Base-by-base conservation (phyloP, 2,113 vertebrate genomes). In the Epinephelus moara region DNA sequence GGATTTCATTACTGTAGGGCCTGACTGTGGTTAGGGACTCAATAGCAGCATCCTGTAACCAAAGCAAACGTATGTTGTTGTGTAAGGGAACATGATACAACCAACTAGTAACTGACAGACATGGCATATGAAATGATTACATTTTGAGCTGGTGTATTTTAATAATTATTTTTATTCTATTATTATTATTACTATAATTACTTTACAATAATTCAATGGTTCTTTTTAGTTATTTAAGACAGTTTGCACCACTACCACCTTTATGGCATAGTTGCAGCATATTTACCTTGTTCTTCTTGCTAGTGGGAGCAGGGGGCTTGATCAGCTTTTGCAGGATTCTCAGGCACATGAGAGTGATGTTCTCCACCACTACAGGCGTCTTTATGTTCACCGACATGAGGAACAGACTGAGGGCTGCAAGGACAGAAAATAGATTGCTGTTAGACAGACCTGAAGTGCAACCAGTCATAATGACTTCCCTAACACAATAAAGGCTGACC, bases 371-470 rank as follows among this genome's bases (percentile, higher is more conserved):
- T 25, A 99, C 98, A 0, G 98, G 98, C 0, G 98, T 99, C 94
- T 99, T 99, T 79, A 99, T 98, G 90, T 99, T 99, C 91, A 99
- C 98, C 0, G 98, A 97, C 98, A 99, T 97, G 82, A 99, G 96
- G 93, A 99, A 99, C 70, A 99, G 95, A 85, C 97, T 99, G 81
- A 99, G 97, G 6, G 98, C 98, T 99, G 88, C 0, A 71, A 57
- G 21, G 25, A 72, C 3, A 40, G 50, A 75, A 62, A 33, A 40
- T 49, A 64, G 10, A 37, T 6, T 17, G 2, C 0, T 19, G 17
- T 81, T 60, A 70, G 37, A 57, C 1, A 78, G 18, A 23, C 6
- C 15, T 23, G 1, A 37, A n/a, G 1, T 15, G 10, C 17, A 52
- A 80, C 18, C 11, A 50, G 11, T 10, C 13, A 57, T 13, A 55